A percentile compares a stretch with the other conserved stretches of the same genome.
These are phyloP conservation scores for Lampropteryx suffumata DNA, from an alignment of 2,888 invertebrate genomes.

Conservation along the genomic window DNA sequence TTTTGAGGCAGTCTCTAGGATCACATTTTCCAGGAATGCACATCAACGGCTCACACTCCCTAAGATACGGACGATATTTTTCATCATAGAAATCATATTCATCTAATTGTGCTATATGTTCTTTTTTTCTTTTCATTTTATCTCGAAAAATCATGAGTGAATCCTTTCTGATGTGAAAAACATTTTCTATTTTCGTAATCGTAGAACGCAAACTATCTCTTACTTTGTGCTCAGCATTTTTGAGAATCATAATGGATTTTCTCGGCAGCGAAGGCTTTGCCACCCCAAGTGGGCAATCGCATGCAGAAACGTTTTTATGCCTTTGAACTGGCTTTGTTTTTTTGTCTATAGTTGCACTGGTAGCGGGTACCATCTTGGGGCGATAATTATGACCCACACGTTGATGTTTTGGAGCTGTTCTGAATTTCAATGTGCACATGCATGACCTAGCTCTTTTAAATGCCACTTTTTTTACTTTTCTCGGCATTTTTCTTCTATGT, in stretches of 20 bases:
- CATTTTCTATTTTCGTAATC: slow-evolving; percentile 28
- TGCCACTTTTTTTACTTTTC: not conserved
- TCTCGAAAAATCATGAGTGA: slow-evolving; percentile 47
- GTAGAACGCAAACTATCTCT: slow-evolving; percentile 31
- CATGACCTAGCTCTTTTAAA: slow-evolving; percentile 45
- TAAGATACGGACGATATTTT: no score
- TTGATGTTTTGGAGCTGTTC: slow-evolving; percentile 12
- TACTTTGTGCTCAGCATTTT: slow-evolving; percentile 31
- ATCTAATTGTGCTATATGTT: no score
- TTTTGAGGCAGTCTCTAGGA: slow-evolving; percentile 8
- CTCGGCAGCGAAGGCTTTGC: slow-evolving; percentile 7
- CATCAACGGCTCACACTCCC: slow-evolving; percentile 25
- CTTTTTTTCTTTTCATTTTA: slow-evolving; percentile 38
- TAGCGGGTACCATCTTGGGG: not conserved
- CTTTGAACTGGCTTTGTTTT: slow-evolving; percentile 26
- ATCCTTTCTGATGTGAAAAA: slow-evolving; percentile 48
- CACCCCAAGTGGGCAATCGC: slow-evolving; percentile 27
- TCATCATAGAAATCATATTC: no score
- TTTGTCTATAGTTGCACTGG: slow-evolving; percentile 10
- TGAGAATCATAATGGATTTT: slow-evolving; percentile 32
- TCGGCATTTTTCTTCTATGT: slow-evolving; percentile 1
- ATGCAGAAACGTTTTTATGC: slow-evolving; percentile 16
- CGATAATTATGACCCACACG: not conserved
- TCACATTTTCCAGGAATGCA: slow-evolving; percentile 35
- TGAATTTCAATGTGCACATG: slow-evolving; percentile 42